Percentiles rank a stretch among this genome's conserved stretches.
phyloP scores from a whole-genome alignment of 2,888 invertebrate genomes.

The Pomacea canaliculata region DNA sequence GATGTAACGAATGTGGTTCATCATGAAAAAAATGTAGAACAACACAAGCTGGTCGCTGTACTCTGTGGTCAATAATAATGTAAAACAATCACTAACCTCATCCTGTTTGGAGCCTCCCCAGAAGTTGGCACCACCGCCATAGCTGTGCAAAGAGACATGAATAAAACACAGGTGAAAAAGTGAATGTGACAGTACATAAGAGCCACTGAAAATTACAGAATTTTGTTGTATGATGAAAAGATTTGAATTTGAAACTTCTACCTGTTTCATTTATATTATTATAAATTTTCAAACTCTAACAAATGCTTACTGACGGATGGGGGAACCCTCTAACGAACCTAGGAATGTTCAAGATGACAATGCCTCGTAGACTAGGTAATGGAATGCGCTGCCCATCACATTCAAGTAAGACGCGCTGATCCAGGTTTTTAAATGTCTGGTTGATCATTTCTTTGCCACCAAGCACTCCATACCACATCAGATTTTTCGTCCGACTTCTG shows the following conservation, averaged over 20 bases:
- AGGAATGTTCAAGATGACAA: conserved; percentile 95
- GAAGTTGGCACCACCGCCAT: conserved; percentile 98
- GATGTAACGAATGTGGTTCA: no score
- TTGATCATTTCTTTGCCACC: conserved; percentile 77
- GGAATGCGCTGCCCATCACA: conserved; percentile 97
- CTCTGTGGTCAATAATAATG: no score
- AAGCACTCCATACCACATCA: conserved; percentile 87
- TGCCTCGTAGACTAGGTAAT: conserved; percentile 93
- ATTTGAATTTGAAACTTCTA: no score
- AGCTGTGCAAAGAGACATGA: conserved; percentile 74
- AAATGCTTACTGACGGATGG: neutral
- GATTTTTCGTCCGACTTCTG: conserved; percentile 89
- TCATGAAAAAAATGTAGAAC: no score
- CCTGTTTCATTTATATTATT: conserved; percentile 76
- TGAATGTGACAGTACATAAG: no score
- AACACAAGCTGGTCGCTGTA: no score
- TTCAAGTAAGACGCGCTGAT: conserved; percentile 93
- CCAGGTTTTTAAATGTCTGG: conserved; percentile 94
- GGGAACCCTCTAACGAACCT: conserved; percentile 73
- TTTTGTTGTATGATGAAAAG: no score
- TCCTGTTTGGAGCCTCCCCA: conserved; percentile 96
- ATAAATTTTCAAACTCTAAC: conserved; percentile 81
- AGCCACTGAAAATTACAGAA: no score
- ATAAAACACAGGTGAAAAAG: no score
- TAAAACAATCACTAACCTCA: conserved; percentile 73